Conservation (phyloP, 2,113 vertebrate species). For the Lutjanus erythropterus region DNA sequence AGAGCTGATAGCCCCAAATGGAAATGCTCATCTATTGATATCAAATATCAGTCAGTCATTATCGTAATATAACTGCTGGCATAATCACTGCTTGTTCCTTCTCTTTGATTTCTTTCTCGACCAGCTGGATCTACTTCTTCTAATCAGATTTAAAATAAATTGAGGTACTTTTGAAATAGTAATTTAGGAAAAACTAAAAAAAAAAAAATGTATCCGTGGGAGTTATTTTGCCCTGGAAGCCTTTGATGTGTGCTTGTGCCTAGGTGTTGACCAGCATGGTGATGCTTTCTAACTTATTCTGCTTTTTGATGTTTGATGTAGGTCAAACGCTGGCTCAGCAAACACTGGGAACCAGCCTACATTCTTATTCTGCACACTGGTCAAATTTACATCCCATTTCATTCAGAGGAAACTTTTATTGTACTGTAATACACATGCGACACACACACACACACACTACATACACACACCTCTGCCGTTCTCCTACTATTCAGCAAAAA, state of each 20-base stretch:
- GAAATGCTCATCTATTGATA: background rate
- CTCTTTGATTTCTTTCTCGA: background rate
- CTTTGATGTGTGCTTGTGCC: conserved; percentile 44
- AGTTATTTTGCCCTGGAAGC: background rate
- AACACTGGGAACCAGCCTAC: conserved; percentile 41
- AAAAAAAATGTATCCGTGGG: background rate
- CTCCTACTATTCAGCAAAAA: conserved; percentile 78
- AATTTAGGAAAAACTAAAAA: conserved; percentile 14
- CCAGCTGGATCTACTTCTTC: background rate
- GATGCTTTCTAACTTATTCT: conserved; percentile 61
- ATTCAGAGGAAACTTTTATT: conserved; percentile 65
- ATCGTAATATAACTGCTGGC: background rate
- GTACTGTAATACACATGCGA: conserved; percentile 43
- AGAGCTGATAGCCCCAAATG: background rate
- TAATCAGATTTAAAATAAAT: conserved; percentile 9
- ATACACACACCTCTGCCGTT: conserved; percentile 34
- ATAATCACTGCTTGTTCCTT: background rate
- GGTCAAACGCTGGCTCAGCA: conserved; percentile 78
- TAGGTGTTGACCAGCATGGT: conserved; percentile 50
- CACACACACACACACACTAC: conserved; percentile 40
- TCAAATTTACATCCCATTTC: conserved; percentile 79
- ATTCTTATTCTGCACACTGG: conserved; percentile 68
- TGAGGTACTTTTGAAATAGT: conserved; percentile 10
- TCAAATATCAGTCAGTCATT: background rate
- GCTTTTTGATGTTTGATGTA: conserved; percentile 67